Evolutionary conservation across 2,113 vertebrate genomes (phyloP).

Genomic region (Barnardius zonarius): DNA sequence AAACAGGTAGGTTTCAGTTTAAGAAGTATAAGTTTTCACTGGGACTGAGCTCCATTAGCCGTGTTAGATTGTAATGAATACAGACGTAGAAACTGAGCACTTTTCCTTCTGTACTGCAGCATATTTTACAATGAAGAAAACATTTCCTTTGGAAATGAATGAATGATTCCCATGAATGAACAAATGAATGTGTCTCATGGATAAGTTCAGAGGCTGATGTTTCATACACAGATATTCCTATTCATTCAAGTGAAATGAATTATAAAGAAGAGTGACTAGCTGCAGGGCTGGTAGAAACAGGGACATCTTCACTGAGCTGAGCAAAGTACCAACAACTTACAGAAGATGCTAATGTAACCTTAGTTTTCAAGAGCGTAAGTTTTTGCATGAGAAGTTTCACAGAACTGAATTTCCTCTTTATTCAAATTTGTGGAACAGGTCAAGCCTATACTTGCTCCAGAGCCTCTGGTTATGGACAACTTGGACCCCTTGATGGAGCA

Average conservation of each 20-base stretch:
- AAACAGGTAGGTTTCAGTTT: neutral
- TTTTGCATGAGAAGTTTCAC: neutral
- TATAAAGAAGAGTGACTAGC: constrained; percentile 8
- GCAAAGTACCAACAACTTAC: neutral
- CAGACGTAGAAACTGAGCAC: neutral
- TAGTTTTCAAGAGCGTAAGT: neutral
- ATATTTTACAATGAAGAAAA: constrained; percentile 14
- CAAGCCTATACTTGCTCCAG: constrained; percentile 88
- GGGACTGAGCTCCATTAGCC: neutral
- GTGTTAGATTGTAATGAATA: neutral
- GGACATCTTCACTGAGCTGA: neutral
- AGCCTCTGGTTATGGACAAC: constrained; percentile 92
- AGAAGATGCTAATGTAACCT: neutral
- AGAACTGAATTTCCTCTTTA: neutral
- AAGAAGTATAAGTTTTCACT: neutral
- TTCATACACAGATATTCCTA: neutral
- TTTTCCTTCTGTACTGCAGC: neutral
- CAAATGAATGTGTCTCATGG: neutral
- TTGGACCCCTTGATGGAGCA: constrained; percentile 89
- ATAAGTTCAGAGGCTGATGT: neutral
- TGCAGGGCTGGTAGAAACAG: constrained; percentile 38
- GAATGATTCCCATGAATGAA: constrained; percentile 29
- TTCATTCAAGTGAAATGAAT: constrained; percentile 14
- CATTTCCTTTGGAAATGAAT: constrained; percentile 13
- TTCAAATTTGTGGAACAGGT: constrained; percentile 75